These are phyloP conservation scores for Lycodopsis pacificus DNA, from an alignment of 2,797 vertebrate species.

Conservation along the genomic window DNA sequence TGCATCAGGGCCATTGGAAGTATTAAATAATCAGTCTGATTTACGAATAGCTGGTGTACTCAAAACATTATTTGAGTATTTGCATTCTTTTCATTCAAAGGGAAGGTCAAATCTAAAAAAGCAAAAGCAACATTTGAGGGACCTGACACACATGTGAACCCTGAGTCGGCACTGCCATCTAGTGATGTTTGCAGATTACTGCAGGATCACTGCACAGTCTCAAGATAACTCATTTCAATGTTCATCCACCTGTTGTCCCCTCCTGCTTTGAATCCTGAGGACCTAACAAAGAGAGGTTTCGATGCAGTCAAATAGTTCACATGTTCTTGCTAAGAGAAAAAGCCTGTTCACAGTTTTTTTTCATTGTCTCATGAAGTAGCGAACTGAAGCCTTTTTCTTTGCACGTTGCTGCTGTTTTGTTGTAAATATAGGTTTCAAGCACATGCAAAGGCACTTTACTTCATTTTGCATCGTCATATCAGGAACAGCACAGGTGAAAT, in stretches of 20 bases:
- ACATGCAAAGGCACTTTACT: background rate
- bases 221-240: background rate
- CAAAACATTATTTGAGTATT: background rate
- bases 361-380: background rate
- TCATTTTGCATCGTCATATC: background rate
- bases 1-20: too few relatives aligned
- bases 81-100: background rate
- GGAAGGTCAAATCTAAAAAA: background rate
- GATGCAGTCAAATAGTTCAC: background rate
- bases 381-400: background rate
- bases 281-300: background rate
- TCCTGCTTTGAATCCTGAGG: background rate
- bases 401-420: background rate
- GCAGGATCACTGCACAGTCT: background rate
- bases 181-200: constrained; percentile 33
- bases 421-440: background rate
- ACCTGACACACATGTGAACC: background rate
- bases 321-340: background rate
- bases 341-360: background rate
- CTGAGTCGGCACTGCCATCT: constrained; percentile 60
- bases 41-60: background rate
- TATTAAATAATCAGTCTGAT: too few relatives aligned
- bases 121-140: background rate
- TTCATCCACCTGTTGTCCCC: too few relatives aligned
- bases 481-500: background rate